These are phyloP conservation scores for Orchesellides sinensis DNA, from an alignment of 2,888 invertebrate species.

Conservation along the genomic window DNA sequence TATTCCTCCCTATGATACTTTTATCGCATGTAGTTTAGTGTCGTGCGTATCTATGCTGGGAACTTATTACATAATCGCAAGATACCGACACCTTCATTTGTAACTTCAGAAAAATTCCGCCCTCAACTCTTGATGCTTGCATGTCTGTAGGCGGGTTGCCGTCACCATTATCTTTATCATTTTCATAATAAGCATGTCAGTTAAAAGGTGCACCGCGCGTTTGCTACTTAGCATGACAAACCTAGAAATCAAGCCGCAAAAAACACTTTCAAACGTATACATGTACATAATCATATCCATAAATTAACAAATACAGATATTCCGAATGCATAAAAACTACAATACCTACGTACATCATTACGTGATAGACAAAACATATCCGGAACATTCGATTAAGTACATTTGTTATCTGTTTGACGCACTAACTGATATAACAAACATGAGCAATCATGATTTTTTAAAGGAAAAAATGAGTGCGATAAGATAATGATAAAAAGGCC, in stretches of 20 bases:
- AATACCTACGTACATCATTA: too few species aligned
- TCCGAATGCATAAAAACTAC: too few species aligned
- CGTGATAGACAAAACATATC: too few species aligned
- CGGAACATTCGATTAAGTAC: not conserved
- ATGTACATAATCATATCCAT: not conserved
- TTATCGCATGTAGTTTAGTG: too few species aligned
- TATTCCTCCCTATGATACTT: too few species aligned
- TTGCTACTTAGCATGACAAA: conserved; percentile 6
- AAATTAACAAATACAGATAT: not conserved
- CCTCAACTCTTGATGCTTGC: conserved; percentile 35
- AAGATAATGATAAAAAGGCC: conserved; percentile 15
- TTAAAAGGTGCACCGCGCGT: conserved; percentile 25
- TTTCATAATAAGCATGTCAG: conserved; percentile 45
- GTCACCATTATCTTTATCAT: conserved; percentile 42
- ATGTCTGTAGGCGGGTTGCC: conserved; percentile 40
- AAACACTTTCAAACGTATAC: not conserved
- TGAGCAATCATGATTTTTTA: conserved; percentile 55
- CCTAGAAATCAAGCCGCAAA: not conserved
- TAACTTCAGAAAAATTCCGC: conserved; percentile 25
- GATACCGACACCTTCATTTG: conserved; percentile 32
- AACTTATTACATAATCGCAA: not conserved
- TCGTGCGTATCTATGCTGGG: not conserved
- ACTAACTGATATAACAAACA: conserved; percentile 39
- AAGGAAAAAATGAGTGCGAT: not conserved
- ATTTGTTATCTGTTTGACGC: not conserved